Evolutionary conservation across 92 coral and sea anemone genomes (phyloP), one percentile per base, ranked within the genome.

Genomic region (Blastomussa wellsi): DNA sequence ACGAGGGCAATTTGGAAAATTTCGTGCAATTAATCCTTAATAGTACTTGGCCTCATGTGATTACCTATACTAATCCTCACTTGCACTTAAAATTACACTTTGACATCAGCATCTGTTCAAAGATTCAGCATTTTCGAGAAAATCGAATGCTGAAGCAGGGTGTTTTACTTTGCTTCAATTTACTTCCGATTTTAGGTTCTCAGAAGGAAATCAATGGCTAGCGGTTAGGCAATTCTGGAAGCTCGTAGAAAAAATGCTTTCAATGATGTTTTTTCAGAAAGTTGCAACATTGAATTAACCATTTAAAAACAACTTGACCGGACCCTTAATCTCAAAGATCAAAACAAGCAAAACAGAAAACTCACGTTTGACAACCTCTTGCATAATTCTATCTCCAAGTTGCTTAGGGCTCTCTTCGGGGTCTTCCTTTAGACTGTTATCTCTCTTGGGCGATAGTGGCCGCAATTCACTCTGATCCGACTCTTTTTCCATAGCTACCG

Each of bases 401-500:
- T 79, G 89, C 79, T 86, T 65, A 24, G 98, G 95, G 77, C 91
- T 88, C 72, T 92, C 95, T 47, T 88, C 78, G 77, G 83, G 35
- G 37, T 89, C 67, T 62, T 81, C 55, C 86, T 82, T 60, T 48
- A 89, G 49, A 84, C 82, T 67, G 88, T 90, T 71, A 31, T 83
- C 64, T 74, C 90, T 91, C 35, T 79, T 84, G 53, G 87, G 93
- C 7, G 88, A 91, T 79, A 39, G 88, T 24, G 42, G 93, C 67
- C 77, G 87, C 83, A 93, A 88, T 90, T 96, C 93, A 29, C 88
- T 86, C n/a, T 81, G 83, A 53, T 94, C 93, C 36, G 92, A 93
- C 64, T 86, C 88, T 24, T 84, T 81, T 17, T 98, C 98, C 82
- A 96, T 79, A 32, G 95, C 95, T 83, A 96, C 98, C 9, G 98